These are phyloP conservation scores for Aphelinus certus DNA, from an alignment of 1,140 invertebrate genomes.

Conservation along the genomic window DNA sequence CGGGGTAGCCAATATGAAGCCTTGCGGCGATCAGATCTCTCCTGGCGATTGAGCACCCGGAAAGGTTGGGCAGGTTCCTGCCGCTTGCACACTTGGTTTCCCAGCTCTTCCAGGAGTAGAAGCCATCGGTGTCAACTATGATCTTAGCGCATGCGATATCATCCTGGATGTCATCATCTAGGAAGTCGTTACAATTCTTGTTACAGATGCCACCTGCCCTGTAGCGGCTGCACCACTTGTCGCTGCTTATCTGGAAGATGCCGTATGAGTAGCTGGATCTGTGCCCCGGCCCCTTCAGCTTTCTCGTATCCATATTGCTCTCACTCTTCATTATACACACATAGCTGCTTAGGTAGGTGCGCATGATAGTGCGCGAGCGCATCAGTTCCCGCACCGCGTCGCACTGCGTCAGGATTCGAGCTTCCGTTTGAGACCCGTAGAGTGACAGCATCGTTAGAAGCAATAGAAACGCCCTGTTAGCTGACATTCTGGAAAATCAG, in stretches of 20 bases:
- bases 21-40: not conserved
- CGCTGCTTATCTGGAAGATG: constrained; percentile 79
- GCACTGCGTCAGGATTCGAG: constrained; percentile 52
- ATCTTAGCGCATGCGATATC: constrained; percentile 75
- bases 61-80: constrained; percentile 67
- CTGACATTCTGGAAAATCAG: too few species aligned
- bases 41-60: not conserved
- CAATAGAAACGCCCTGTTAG: too few species aligned
- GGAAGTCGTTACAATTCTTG: constrained; percentile 75
- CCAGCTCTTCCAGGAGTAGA: constrained; percentile 76
- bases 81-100: constrained; percentile 71
- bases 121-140: constrained; percentile 71
- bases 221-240: constrained; percentile 75
- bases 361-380: constrained; percentile 45
- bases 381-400: constrained; percentile 53
- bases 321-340: constrained; percentile 77
- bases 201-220: constrained; percentile 75
- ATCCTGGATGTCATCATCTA: constrained; percentile 74
- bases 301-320: constrained; percentile 72
- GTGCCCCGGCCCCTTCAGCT: constrained; percentile 72
- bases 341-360: constrained; percentile 63
- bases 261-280: constrained; percentile 74
- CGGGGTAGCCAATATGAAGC: too few species aligned
- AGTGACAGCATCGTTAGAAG: too few species aligned
- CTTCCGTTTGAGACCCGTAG: constrained; percentile 1